Base-by-base conservation (phyloP, 2,888 invertebrate genomes). In the Dexiosoma caninum region DNA sequence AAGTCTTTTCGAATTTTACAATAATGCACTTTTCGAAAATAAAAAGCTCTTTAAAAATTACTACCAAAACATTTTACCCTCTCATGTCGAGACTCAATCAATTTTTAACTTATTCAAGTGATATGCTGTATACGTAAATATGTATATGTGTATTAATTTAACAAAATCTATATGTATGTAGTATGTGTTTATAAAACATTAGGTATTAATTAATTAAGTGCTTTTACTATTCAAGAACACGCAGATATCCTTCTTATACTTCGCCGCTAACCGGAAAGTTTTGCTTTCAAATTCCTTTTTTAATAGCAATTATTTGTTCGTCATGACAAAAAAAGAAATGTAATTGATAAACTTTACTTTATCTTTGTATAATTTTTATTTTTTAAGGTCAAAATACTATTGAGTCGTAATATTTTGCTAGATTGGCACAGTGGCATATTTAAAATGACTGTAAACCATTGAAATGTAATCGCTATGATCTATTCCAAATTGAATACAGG, bases 131-230 rank as follows among this genome's bases (percentile, higher is more conserved):
- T 49, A 7, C 12, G n/a, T 49, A 14, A 12, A 30, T 49, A 9
- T 35, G 14, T 51, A 14, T 30, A 2, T 21, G 21, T 46, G 37
- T 12, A 44, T 30, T n/a, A n/a, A n/a, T n/a, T n/a, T n/a, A n/a
- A n/a, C n/a, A n/a, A n/a, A n/a, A 51, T 9, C 9, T 5, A 14
- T 1, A 10, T 53, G 14, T 2, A 10, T 6, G 10, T 10, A 12
- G 2, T 7, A 35, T 35, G 37, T 46, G 40, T 46, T 62, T 53
- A 23, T 44, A 59, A 64, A 64, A 75, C 60, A 71, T 71, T 72
- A 67, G 42, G 40, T 76, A 71, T 71, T 76, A 80, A 80, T 80
- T 76, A 80, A 80, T 76, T 80, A 76, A 76, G 60, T 76, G 71
- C 46, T 80, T 57, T 59, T 57, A 53, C 16, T 32, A 51, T 2